Percentiles rank a stretch among this genome's conserved stretches.
Conservation (phyloP, 1,140 invertebrate genomes). For the Aethina tumida region DNA sequence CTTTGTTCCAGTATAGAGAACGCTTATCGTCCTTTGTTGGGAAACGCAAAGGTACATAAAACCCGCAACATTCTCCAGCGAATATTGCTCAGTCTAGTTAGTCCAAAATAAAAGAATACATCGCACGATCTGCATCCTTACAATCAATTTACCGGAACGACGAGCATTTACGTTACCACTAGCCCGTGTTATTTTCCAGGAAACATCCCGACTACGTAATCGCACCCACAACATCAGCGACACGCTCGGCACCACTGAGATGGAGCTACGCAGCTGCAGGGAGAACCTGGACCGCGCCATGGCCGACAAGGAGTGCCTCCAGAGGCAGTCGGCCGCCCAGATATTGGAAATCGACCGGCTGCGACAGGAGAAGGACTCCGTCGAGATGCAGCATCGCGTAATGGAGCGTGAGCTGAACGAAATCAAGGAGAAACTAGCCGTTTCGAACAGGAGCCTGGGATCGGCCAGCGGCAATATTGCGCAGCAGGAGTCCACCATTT, state of each 20-base stretch:
- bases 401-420: slow-evolving; percentile 55
- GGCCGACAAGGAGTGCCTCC: slow-evolving; percentile 56
- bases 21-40: no score
- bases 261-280: slow-evolving; percentile 52
- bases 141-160: no score
- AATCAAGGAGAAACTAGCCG: slow-evolving; percentile 52
- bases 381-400: slow-evolving; percentile 53
- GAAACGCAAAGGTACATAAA: no score
- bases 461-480: slow-evolving; percentile 57
- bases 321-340: slow-evolving; percentile 54
- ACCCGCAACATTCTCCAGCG: neutral
- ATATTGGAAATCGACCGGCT: slow-evolving; percentile 55
- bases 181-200: slow-evolving; percentile 27
- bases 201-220: slow-evolving; percentile 42
- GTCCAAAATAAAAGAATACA: no score
- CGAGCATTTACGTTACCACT: no score
- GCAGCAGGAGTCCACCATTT: slow-evolving; percentile 54
- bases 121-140: no score
- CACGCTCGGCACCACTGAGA: slow-evolving; percentile 50
- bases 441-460: slow-evolving; percentile 50
- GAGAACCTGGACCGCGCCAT: slow-evolving; percentile 53
- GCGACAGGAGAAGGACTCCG: slow-evolving; percentile 56
- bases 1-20: no score
- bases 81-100: neutral
- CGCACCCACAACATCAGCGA: slow-evolving; percentile 47